Conservation (phyloP, 2,113 vertebrate species). For the Phrynosoma platyrhinos region DNA sequence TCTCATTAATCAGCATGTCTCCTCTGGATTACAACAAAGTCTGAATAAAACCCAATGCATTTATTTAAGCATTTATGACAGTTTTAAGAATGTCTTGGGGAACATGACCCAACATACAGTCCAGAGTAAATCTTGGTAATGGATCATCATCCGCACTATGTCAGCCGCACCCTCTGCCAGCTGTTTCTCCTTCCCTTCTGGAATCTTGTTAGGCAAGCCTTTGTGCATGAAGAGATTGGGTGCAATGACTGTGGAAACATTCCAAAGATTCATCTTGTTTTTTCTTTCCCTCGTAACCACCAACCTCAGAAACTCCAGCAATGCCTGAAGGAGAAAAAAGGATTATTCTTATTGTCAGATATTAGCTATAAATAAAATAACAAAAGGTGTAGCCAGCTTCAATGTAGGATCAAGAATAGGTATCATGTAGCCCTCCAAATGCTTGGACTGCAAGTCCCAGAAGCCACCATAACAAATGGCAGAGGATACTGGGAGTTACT, state of each 20-base stretch:
- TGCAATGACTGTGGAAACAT: conserved; percentile 91
- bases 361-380: neutral
- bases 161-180: conserved; percentile 86
- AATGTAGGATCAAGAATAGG: neutral
- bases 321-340: conserved; percentile 72
- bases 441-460: no score
- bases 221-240: conserved; percentile 93
- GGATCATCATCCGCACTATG: conserved; percentile 87
- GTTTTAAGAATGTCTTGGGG: accelerated
- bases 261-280: conserved; percentile 95
- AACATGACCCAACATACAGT: conserved; percentile 73
- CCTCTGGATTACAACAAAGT: no score
- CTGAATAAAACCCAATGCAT: neutral
- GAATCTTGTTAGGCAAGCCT: conserved; percentile 82
- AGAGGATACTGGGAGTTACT: no score
- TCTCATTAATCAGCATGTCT: no score
- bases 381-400: neutral
- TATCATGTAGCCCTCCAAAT: no score
- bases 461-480: no score
- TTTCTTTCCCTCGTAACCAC: conserved; percentile 84
- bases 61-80: neutral
- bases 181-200: conserved; percentile 86
- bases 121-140: conserved; percentile 92
- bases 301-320: conserved; percentile 90
- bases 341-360: neutral